phyloP scores from a whole-genome alignment of 2,113 vertebrate genomes.

The Patagioenas fasciata region DNA sequence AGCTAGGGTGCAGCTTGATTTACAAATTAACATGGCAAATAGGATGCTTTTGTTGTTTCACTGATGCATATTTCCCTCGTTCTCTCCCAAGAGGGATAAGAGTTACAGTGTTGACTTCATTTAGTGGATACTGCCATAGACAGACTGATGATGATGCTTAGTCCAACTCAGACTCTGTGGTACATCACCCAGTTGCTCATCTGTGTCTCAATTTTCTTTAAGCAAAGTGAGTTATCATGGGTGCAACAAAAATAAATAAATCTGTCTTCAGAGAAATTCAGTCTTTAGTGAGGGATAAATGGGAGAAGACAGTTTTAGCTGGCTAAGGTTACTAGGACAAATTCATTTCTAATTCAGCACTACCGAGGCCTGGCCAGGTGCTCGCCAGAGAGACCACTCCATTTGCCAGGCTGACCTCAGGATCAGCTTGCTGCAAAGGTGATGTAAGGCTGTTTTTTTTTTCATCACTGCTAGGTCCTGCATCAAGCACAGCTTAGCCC shows the following conservation, averaged over 20 bases:
- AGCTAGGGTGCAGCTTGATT: background rate
- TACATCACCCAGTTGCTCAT: background rate
- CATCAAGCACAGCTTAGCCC: background rate
- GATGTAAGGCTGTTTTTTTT: background rate
- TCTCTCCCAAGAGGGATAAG: background rate
- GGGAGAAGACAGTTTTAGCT: background rate
- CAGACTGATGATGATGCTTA: background rate
- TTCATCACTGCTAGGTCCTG: background rate
- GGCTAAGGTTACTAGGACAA: background rate
- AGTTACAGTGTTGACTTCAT: background rate
- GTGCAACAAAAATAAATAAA: background rate
- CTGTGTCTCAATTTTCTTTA: background rate
- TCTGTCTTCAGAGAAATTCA: background rate
- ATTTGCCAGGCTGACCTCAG: background rate
- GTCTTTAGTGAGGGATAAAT: background rate
- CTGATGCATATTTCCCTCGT: background rate
- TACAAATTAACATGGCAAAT: background rate
- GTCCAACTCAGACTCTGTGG: background rate
- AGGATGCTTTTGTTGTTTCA: background rate
- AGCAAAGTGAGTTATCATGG: background rate
- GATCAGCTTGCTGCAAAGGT: background rate
- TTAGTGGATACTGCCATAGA: background rate
- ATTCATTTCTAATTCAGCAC: background rate
- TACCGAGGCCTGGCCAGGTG: background rate
- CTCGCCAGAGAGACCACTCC: background rate